Percentiles rank a stretch among this genome's conserved stretches.
phyloP scores from a whole-genome alignment of 2,888 invertebrate genomes.

The Leptopilina myrica region DNA sequence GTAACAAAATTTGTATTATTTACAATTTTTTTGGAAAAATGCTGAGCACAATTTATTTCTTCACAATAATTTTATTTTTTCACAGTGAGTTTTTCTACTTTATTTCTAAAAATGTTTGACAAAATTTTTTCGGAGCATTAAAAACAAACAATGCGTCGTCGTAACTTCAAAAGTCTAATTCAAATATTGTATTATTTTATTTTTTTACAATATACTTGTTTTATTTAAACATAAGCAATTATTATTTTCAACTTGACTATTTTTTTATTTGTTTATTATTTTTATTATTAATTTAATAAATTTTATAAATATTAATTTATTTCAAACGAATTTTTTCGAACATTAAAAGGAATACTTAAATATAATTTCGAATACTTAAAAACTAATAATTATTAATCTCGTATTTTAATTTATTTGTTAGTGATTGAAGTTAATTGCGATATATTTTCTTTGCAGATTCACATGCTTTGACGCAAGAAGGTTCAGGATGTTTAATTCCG shows the following conservation, averaged over 20 bases:
- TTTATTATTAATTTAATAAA: too few relatives aligned
- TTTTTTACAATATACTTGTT: too few relatives aligned
- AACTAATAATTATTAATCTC: too few relatives aligned
- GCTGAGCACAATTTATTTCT: neutral
- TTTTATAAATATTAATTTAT: too few relatives aligned
- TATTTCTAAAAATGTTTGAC: neutral
- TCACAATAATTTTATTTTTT: neutral
- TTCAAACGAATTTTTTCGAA: too few relatives aligned
- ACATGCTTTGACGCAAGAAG: neutral
- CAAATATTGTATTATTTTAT: neutral
- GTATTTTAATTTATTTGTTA: too few relatives aligned
- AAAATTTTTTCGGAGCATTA: neutral
- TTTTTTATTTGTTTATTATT: too few relatives aligned
- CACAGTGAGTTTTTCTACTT: neutral
- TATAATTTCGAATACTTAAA: too few relatives aligned
- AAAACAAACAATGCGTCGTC: neutral
- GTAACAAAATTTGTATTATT: neutral
- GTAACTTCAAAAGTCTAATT: neutral
- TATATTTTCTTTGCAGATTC: constrained; percentile 7
- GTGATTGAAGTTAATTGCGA: too few relatives aligned
- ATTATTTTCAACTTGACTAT: too few relatives aligned
- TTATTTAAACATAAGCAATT: too few relatives aligned
- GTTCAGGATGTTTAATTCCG: constrained; percentile 84
- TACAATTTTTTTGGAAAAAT: neutral
- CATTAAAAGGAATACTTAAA: too few relatives aligned